Evolutionary conservation across 2,888 invertebrate species (phyloP), one percentile per base, ranked within the genome.

Genomic region (Melanostoma mellinum): DNA sequence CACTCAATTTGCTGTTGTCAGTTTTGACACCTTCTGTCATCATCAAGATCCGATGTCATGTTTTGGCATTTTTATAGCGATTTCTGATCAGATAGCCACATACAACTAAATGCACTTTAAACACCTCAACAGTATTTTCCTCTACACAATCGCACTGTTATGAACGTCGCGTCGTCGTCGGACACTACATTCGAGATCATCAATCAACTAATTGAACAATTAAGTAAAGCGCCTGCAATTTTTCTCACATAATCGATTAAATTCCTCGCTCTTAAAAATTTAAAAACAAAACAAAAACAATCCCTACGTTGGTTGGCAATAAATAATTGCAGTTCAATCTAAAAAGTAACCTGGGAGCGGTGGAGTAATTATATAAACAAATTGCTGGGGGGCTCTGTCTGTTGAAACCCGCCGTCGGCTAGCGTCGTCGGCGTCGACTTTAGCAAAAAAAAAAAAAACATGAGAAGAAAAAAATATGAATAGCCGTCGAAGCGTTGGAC

Each of bases 291-390:
- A 20, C 20, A 20, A 20, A 20, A 20, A 20, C 20, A 20, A 20
- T 20, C 20, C 20, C 20, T 20, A 20, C 20, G 20, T 20, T 20
- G 20, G 20, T 20, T 20, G 20, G 20, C 20, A 20, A 20, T 20
- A 20, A 20, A 20, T 20, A 20, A 20, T 20, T 20, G 20, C 20
- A 20, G 20, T 20, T 20, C 20, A 20, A 20, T 20, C 20, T 20
- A 44, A 50, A 58, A 40, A 33, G 10, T 6, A 58, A 58, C 42
- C 0, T 58, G 30, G 20, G 32, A 65, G 65, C 44, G 42, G 33
- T 50, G 10, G 9, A 48, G 33, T 67, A 53, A 55, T 68, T 68
- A 68, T 55, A 55, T 35, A 68, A 68, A 30, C 53, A 68, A 53
- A 68, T 68, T 9, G 67, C 67, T 44, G 30, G 35, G 20, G 53